Evolutionary conservation across 2,888 invertebrate species (phyloP), one percentile per base, ranked within the genome.

Genomic region (Sarcophaga carnaria): DNA sequence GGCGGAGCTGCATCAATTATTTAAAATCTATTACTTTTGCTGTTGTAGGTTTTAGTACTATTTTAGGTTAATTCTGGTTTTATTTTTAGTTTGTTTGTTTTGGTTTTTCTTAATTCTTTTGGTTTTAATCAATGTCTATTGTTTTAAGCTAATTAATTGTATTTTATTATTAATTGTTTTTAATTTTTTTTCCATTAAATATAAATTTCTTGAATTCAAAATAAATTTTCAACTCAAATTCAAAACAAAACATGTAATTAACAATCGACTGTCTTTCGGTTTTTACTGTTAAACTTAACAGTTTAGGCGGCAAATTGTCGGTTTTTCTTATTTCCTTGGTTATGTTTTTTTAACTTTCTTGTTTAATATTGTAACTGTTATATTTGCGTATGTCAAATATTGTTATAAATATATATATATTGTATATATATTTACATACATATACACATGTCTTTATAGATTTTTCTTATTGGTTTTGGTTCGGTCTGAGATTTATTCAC

Each of bases 221-320:
- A 20, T 8, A 66, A 72, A 14, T 59, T 74, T 63, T 2, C 54
- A 54, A 54, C 54, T 54, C 0, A 54, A 54, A 20, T 59, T 71
- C 45, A 59, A 79, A 80, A 79, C 45, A 74, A 79, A 86, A 80
- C 45, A 74, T 37, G 45, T 66, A 83, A 83, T 83, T 64, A 83
- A 86, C 87, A 87, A 87, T 87, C 87, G 87, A 87, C 87, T 87
- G 84, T 79, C 79, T 86, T 74, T 71, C 22, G 25, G 20, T 47
- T 76, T 66, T 37, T 70, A 85, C 37, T 37, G 37, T 37, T 37
- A 8, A 37, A 37, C 37, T 37, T 37, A 10, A 37, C 37, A 37
- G 37, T 59, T 75, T 70, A 62, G 62, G 62, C 62, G n/a, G 17
- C 37, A 37, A 17, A 64, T 20, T 59, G 8, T 45, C 77, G 49